A percentile compares a stretch with the other conserved stretches of the same genome.
Evolutionary conservation across 92 coral and sea anemone species (phyloP).

Genomic region (Palythoa caribaeorum): DNA sequence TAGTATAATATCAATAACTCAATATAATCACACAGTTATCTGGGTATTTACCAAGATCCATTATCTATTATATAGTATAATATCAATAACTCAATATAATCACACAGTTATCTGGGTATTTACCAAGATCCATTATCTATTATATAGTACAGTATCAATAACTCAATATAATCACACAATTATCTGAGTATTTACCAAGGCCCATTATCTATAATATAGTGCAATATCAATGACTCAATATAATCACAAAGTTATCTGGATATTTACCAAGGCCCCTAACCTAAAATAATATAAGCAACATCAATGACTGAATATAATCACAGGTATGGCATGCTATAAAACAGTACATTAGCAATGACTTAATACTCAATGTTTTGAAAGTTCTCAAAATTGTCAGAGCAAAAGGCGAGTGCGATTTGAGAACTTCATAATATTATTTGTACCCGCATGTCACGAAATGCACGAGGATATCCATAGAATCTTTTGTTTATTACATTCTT

Average conservation of each 20-base stretch:
- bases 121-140: constrained; percentile 96
- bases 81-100: too few species aligned
- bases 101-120: too few species aligned
- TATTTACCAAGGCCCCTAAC: constrained; percentile 93
- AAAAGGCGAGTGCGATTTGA: too few species aligned
- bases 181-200: constrained; percentile 76
- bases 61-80: too few species aligned
- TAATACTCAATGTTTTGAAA: too few species aligned
- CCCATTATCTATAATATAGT: constrained; percentile 76
- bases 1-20: neutral
- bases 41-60: too few species aligned
- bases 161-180: neutral
- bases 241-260: neutral
- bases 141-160: neutral
- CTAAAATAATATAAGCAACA: neutral
- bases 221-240: neutral
- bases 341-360: neutral
- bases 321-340: too few species aligned
- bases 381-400: too few species aligned
- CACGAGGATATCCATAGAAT: too few species aligned
- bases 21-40: neutral
- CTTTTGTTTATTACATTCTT: too few species aligned
- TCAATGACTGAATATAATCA: neutral
- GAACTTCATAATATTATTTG: too few species aligned
- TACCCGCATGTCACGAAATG: too few species aligned